Base-by-base conservation (phyloP, 1,140 invertebrate species). In the Rhynchophorus ferrugineus region DNA sequence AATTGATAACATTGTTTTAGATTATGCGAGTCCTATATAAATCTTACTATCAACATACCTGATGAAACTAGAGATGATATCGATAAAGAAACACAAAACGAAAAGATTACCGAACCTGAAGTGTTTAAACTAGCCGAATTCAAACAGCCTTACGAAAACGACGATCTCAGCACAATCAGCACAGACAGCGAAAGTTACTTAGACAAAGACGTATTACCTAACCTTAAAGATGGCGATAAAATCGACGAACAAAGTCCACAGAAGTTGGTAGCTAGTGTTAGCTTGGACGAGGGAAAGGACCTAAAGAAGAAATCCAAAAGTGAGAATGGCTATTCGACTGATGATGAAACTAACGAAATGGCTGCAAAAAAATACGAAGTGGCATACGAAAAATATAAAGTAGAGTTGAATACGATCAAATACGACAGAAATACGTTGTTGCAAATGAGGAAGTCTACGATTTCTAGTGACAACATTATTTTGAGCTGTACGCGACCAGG, bases 401-500 rank as follows among this genome's bases (percentile, higher is more conserved):
- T 68, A 53, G 54, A 73, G 66, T 56, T 74, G 63, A 56, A 69
- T 64, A 33, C 72, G 65, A 62, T 70, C 63, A 54, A 73, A 69
- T 66, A 71, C 66, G 47, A 75, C 64, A 34, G 71, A 60, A 60
- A 76, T 67, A 70, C 72, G 64, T 60, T 76, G 67, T 50, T 75
- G 66, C 61, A 71, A 71, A 62, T 75, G 68, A 51, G 73, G 63
- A 60, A 67, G 60, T 57, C 67, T 61, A 65, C 69, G 63, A 57
- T 67, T 36, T 66, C 67, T 2, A 59, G 49, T 21, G 63, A 64
- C 36, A 62, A 60, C 43, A 60, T 66, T 7, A 49, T 60, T 43
- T 53, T 56, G 42, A 49, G 49, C 45, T 55, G 44, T 19, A 42
- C 54, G 2, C 55, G 57, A 22, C 49, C 42, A 22, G 49, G 43